phyloP scores from a whole-genome alignment of 2,888 invertebrate species.

The Tolmerus cingulatus region DNA sequence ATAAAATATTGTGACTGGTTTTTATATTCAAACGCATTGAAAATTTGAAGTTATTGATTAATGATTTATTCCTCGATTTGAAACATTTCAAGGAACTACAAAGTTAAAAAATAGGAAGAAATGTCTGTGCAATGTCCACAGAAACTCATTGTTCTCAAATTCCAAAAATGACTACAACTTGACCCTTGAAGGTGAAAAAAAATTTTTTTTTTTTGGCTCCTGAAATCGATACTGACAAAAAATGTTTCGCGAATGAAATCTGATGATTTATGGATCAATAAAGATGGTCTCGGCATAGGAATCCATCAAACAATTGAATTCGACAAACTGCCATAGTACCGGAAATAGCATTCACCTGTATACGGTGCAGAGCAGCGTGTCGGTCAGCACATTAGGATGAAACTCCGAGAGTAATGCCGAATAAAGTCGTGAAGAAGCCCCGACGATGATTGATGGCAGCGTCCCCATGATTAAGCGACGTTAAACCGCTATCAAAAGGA shows the following conservation, averaged over 20 bases:
- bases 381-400: background rate
- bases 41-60: background rate
- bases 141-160: background rate
- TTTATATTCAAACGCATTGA: background rate
- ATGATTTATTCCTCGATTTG: no score
- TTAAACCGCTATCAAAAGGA: slow-evolving; percentile 41
- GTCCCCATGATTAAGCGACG: slow-evolving; percentile 42
- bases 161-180: background rate
- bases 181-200: background rate
- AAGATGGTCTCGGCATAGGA: background rate
- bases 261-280: slow-evolving; percentile 6
- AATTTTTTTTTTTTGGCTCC: background rate
- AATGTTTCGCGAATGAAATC: background rate
- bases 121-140: background rate
- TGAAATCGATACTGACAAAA: background rate
- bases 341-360: slow-evolving; percentile 37
- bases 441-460: slow-evolving; percentile 44
- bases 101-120: background rate
- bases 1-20: no score
- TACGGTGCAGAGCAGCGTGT: background rate
- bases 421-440: background rate
- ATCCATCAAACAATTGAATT: slow-evolving; percentile 4
- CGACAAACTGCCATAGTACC: background rate
- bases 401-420: background rate
- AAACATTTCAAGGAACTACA: background rate